Conservation (phyloP, 2,888 invertebrate species). For the Ennomos quercinarius region DNA sequence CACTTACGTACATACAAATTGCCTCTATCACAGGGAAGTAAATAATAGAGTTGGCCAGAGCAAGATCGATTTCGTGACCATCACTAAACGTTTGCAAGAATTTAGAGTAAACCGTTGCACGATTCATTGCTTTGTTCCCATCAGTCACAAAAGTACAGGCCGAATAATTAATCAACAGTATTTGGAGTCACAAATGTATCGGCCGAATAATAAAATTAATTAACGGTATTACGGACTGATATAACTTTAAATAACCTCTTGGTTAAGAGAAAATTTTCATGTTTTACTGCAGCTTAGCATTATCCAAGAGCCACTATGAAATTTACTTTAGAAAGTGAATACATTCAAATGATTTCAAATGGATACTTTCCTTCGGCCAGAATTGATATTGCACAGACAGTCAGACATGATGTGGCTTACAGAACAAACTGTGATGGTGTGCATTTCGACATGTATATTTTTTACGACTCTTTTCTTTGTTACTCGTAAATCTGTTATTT, state of each 20-base stretch:
- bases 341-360: slow-evolving; percentile 30
- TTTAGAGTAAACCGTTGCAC: slow-evolving; percentile 53
- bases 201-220: slow-evolving; percentile 10
- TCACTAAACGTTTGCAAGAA: slow-evolving; percentile 53
- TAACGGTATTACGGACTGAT: too few relatives aligned
- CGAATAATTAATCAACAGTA: slow-evolving; percentile 24
- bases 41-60: slow-evolving; percentile 35
- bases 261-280: slow-evolving; percentile 16
- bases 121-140: slow-evolving; percentile 46
- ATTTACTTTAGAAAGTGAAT: slow-evolving; percentile 52
- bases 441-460: slow-evolving; percentile 24
- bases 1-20: slow-evolving; percentile 45
- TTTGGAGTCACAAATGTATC: slow-evolving; percentile 5
- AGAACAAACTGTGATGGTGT: slow-evolving; percentile 3
- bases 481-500: slow-evolving; percentile 37
- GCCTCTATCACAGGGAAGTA: slow-evolving; percentile 30
- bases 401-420: slow-evolving; percentile 12
- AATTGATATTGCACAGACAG: slow-evolving; percentile 30
- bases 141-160: background rate
- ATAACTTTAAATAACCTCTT: slow-evolving; percentile 18
- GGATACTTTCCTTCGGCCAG: slow-evolving; percentile 47
- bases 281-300: slow-evolving; percentile 26
- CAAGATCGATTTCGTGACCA: slow-evolving; percentile 62
- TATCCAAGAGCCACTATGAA: slow-evolving; percentile 29
- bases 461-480: slow-evolving; percentile 41